Base-by-base conservation (phyloP, 2,113 vertebrate species). In the Gymnocephalus cernua region DNA sequence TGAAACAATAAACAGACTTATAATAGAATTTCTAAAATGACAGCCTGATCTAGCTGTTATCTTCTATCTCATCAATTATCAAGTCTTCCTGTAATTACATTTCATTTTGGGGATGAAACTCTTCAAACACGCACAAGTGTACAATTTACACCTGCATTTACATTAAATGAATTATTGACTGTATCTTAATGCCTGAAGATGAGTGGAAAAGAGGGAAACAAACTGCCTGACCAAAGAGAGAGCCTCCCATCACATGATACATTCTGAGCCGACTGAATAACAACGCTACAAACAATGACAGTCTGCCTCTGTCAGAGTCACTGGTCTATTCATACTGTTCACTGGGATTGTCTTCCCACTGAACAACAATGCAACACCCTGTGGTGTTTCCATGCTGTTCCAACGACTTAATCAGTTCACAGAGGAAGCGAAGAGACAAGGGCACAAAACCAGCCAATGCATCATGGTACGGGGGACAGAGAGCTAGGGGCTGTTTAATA, bases 381-480 rank as follows among this genome's bases (percentile, higher is more conserved):
- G 85, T 81, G 78, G 82, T 87, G 84, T 86, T 83, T 90, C 77
- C 47, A 65, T 72, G 79, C 87, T 74, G 87, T 48, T 86, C 35
- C 72, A 83, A 81, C 85, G 75, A 79, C 86, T 88, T 86, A 90
- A 92, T 92, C 84, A 86, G 85, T 62, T 77, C 23, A 45, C 12
- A n/a, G 54, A 67, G 82, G 77, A 87, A 86, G 75, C 63, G 45
- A 79, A 80, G 78, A 91, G 84, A 86, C 69, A 67, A 81, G 77
- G 77, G 77, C 59, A 75, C 80, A 77, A 77, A 75, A 92, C 89
- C 80, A 90, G 84, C 74, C 89, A 82, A 92, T 91, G 86, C 86
- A 87, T 91, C 84, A 92, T 77, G 70, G 70, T 50, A 72, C 59
- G 53, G 53, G 61, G 83, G 79, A 86, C 88, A 78, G 58, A 77